These are phyloP conservation scores for Tortrix viridana DNA, from an alignment of 2,888 invertebrate species.

Conservation along the genomic window DNA sequence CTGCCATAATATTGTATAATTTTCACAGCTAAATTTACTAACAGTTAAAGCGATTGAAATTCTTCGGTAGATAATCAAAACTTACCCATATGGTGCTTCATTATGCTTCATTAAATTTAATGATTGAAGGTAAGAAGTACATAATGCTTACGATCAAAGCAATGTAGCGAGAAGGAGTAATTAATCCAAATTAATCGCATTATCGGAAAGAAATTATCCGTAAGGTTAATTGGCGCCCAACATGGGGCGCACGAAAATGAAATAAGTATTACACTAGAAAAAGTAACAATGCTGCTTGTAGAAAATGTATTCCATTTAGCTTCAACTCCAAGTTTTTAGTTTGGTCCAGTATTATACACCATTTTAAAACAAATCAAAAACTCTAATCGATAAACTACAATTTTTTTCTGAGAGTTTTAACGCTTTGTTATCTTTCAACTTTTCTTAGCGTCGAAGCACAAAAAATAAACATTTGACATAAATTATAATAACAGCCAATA, in stretches of 20 bases:
- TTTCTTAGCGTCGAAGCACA: background rate
- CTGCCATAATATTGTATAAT: too few species aligned
- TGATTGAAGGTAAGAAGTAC: background rate
- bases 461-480: background rate
- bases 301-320: background rate
- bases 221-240: slow-evolving; percentile 12
- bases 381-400: too few species aligned
- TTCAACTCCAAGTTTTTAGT: too few species aligned
- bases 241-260: background rate
- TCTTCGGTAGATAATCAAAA: too few species aligned
- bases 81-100: too few species aligned
- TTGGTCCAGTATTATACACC: too few species aligned
- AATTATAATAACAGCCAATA: background rate
- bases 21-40: too few species aligned
- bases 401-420: too few species aligned
- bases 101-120: background rate
- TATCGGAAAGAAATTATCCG: background rate
- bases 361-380: too few species aligned
- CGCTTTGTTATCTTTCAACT: too few species aligned
- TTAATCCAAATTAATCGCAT: background rate
- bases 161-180: background rate
- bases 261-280: background rate
- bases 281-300: background rate
- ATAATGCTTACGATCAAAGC: background rate
- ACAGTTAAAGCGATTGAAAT: too few species aligned